These are phyloP conservation scores for Bhutanitis thaidina DNA, from an alignment of 2,888 invertebrate genomes.

Conservation along the genomic window DNA sequence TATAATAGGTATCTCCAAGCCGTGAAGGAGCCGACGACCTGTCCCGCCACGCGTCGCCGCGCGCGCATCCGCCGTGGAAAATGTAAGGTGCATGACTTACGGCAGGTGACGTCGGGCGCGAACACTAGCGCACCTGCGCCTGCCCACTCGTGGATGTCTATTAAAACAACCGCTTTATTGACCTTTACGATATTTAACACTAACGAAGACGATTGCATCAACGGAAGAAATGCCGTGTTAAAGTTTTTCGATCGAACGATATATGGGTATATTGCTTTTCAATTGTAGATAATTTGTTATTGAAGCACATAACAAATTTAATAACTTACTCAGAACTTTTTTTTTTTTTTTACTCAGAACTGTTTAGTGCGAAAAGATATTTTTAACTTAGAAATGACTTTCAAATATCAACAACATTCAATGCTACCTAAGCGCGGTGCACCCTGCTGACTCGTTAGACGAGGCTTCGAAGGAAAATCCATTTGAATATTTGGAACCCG, in stretches of 20 bases:
- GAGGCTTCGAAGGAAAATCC: no score
- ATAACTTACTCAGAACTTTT: no score
- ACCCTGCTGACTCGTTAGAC: no score
- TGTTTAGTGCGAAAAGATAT: no score
- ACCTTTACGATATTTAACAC: slow-evolving; percentile 14
- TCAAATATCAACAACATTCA: no score
- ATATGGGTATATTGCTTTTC: not conserved
- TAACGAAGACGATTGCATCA: slow-evolving; percentile 6
- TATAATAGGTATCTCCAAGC: slow-evolving; percentile 11
- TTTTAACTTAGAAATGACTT: no score
- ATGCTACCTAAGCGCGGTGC: no score
- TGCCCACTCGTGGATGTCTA: slow-evolving; percentile 2
- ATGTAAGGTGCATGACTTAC: slow-evolving; percentile 60
- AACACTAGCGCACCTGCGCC: slow-evolving; percentile 14
- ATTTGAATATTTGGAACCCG: no score
- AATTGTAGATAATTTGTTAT: no score
- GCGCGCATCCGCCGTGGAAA: slow-evolving; percentile 58
- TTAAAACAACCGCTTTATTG: slow-evolving; percentile 12
- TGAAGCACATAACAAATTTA: no score
- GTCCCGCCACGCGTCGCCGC: slow-evolving; percentile 53
- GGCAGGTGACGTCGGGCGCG: slow-evolving; percentile 37
- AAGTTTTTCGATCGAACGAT: not conserved
- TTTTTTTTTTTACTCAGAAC: no score
- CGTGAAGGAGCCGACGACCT: slow-evolving; percentile 50
- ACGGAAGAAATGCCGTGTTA: slow-evolving; percentile 6